A percentile compares a stretch with the other conserved stretches of the same genome.
Evolutionary conservation across 2,888 invertebrate genomes (phyloP).

Genomic region (Plagodis pulveraria): DNA sequence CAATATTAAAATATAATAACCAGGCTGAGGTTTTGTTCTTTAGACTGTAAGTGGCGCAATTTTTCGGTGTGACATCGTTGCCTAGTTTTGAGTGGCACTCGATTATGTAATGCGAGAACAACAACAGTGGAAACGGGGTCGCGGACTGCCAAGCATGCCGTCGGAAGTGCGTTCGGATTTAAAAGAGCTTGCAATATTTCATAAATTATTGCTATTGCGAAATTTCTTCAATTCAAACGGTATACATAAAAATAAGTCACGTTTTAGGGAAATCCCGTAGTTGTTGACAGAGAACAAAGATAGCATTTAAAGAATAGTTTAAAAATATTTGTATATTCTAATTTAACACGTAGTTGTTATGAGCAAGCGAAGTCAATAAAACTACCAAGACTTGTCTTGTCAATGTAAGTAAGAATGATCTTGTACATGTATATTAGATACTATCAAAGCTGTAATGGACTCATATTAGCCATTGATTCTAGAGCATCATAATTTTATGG

Average conservation of each 20-base stretch:
- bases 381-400: too few species aligned
- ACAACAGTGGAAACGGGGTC: constrained; percentile 80
- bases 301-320: not conserved
- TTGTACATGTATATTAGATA: too few species aligned
- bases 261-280: constrained; percentile 6
- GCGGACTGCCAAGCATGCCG: constrained; percentile 61
- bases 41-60: constrained; percentile 74
- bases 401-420: too few species aligned
- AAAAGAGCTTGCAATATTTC: constrained; percentile 36
- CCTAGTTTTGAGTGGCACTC: constrained; percentile 79
- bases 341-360: not conserved
- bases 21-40: constrained; percentile 38
- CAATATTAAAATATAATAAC: constrained; percentile 33
- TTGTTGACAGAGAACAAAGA: constrained; percentile 1
- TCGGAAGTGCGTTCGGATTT: constrained; percentile 66
- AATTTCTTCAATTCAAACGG: not conserved
- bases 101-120: constrained; percentile 81
- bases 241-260: not conserved
- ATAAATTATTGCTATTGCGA: constrained; percentile 20
- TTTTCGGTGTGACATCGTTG: constrained; percentile 82
- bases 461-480: too few species aligned
- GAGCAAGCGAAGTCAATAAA: not conserved
- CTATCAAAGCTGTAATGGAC: too few species aligned
- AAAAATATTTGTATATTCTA: not conserved
- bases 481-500: too few species aligned